These are phyloP conservation scores for Stramonita haemastoma DNA, from an alignment of 2,888 invertebrate genomes.

Conservation along the genomic window DNA sequence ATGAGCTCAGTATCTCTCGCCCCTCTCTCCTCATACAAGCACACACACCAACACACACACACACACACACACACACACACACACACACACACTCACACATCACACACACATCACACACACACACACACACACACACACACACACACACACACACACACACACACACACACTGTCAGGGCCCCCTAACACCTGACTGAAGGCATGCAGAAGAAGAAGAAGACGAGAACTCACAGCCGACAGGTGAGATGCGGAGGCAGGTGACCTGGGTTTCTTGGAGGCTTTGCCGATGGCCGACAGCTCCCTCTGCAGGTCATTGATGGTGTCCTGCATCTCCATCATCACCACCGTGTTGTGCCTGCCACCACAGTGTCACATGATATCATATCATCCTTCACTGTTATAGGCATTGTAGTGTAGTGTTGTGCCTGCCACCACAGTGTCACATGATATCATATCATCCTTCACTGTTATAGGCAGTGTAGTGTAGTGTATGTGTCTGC, in stretches of 20 bases:
- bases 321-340: slow-evolving; percentile 77
- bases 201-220: too few relatives aligned
- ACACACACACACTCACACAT: slow-evolving; percentile 11
- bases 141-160: slow-evolving; percentile 19
- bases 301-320: slow-evolving; percentile 71
- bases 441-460: slow-evolving; percentile 8
- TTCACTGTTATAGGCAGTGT: too few relatives aligned
- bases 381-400: background rate
- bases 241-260: slow-evolving; percentile 42
- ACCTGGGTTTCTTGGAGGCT: slow-evolving; percentile 40
- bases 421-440: slow-evolving; percentile 60
- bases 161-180: background rate
- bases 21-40: background rate
- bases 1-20: background rate
- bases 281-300: slow-evolving; percentile 68
- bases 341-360: slow-evolving; percentile 73
- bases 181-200: background rate
- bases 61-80: slow-evolving; percentile 35
- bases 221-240: slow-evolving; percentile 33
- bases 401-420: too few relatives aligned
- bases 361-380: background rate
- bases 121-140: slow-evolving; percentile 34
- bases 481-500: slow-evolving; percentile 74
- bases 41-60: background rate
- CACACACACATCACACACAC: background rate